Conservation (phyloP, 2,113 vertebrate species). For the Halcyon malimbica region DNA sequence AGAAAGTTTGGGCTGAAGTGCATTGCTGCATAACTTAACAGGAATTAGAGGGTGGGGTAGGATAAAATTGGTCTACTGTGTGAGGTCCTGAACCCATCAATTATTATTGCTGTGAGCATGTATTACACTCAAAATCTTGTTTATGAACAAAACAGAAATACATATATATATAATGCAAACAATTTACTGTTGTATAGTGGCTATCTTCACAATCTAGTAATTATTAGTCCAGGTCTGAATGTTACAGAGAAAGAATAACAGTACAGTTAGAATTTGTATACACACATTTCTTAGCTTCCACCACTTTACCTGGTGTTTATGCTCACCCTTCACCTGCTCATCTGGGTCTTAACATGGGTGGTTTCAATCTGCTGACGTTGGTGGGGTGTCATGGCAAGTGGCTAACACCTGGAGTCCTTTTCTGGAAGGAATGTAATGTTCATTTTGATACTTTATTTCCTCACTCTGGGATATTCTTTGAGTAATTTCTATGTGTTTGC, state of each 20-base stretch:
- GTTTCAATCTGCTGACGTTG: not conserved
- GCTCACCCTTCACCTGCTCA: fast-evolving
- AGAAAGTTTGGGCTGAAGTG: not conserved
- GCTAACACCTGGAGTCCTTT: not conserved
- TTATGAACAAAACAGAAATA: not conserved
- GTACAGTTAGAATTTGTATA: not conserved
- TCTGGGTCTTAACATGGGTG: not conserved
- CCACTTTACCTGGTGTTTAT: not conserved
- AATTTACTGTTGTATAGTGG: not conserved
- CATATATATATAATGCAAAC: not conserved
- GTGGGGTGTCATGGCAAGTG: not conserved
- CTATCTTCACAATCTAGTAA: not conserved
- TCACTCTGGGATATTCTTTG: not conserved
- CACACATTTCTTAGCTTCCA: not conserved
- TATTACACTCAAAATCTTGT: not conserved
- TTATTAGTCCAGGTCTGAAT: not conserved
- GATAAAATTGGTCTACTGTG: not conserved
- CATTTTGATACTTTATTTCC: not conserved
- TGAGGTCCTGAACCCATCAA: not conserved
- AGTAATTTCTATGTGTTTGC: not conserved
- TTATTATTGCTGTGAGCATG: not conserved
- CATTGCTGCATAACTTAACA: not conserved
- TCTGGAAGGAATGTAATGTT: not conserved
- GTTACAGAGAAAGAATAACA: not conserved
- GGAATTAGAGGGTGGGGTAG: not conserved